A percentile compares a stretch with the other conserved stretches of the same genome.
Evolutionary conservation across 1,140 invertebrate species (phyloP).

Genomic region (Penaeus vannamei): DNA sequence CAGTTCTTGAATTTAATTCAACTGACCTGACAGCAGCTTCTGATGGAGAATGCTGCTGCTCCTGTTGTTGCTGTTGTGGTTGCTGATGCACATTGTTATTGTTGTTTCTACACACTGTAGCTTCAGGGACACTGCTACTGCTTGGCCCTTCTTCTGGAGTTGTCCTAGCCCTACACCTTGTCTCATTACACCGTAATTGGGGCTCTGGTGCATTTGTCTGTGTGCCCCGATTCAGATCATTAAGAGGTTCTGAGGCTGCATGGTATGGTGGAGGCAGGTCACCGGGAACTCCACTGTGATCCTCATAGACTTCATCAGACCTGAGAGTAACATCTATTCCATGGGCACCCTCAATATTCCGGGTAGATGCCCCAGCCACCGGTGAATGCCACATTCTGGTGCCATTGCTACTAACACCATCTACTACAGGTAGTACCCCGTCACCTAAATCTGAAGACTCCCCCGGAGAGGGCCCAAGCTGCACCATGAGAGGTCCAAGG

Average conservation of each 20-base stretch:
- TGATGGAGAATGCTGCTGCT: too few species aligned
- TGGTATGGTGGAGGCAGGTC: slow-evolving; percentile 54
- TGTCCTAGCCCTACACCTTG: too few species aligned
- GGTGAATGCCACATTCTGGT: background rate
- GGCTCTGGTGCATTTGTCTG: background rate
- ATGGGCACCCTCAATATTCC: too few species aligned
- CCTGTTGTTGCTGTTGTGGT: too few species aligned
- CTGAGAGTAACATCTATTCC: slow-evolving; percentile 31
- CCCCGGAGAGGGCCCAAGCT: slow-evolving; percentile 50
- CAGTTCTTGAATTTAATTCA: too few species aligned
- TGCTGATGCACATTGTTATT: too few species aligned
- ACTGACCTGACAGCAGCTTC: too few species aligned
- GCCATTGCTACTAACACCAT: slow-evolving; percentile 17
- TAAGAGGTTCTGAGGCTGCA: slow-evolving; percentile 40
- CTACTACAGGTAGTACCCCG: slow-evolving; percentile 34
- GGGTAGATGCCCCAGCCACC: background rate
- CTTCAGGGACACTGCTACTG: too few species aligned
- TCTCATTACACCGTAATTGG: too few species aligned
- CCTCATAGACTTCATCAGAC: slow-evolving; percentile 59
- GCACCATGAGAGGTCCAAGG: slow-evolving; percentile 54
- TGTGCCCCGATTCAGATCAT: slow-evolving; percentile 28
- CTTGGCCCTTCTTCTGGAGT: too few species aligned
- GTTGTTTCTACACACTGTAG: too few species aligned
- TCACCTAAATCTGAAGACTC: slow-evolving; percentile 43
- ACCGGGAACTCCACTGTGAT: slow-evolving; percentile 26